Percentiles rank a stretch among this genome's conserved stretches.
phyloP scores from a whole-genome alignment of 2,113 vertebrate genomes.

The Pterocles gutturalis region DNA sequence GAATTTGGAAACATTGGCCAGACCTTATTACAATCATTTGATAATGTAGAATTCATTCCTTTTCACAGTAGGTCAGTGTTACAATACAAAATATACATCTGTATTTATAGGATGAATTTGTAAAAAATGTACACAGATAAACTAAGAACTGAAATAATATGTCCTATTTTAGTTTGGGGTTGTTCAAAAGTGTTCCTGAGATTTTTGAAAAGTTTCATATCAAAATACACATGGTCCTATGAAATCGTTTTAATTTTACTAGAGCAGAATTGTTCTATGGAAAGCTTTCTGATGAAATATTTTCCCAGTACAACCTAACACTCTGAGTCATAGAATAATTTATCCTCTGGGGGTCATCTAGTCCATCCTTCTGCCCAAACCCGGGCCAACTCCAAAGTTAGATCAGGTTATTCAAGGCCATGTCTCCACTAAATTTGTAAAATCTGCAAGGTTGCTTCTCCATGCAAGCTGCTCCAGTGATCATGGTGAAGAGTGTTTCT shows the following conservation, averaged over 20 bases:
- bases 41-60: background rate
- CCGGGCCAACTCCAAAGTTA: background rate
- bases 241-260: background rate
- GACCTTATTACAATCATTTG: background rate
- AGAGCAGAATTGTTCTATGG: background rate
- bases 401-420: background rate
- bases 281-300: background rate
- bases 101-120: background rate
- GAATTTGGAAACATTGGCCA: background rate
- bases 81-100: background rate
- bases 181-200: background rate
- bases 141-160: background rate
- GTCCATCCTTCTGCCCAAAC: background rate
- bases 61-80: background rate
- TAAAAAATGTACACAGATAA: background rate
- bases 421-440: background rate
- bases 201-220: background rate
- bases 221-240: background rate
- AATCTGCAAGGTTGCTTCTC: background rate
- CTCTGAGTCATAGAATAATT: background rate
- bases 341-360: background rate
- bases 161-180: background rate
- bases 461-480: background rate
- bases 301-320: background rate
- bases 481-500: background rate